Percentiles rank a stretch among this genome's conserved stretches.
Evolutionary conservation across 2,888 invertebrate species (phyloP).

Genomic region (Megamerina dolium): DNA sequence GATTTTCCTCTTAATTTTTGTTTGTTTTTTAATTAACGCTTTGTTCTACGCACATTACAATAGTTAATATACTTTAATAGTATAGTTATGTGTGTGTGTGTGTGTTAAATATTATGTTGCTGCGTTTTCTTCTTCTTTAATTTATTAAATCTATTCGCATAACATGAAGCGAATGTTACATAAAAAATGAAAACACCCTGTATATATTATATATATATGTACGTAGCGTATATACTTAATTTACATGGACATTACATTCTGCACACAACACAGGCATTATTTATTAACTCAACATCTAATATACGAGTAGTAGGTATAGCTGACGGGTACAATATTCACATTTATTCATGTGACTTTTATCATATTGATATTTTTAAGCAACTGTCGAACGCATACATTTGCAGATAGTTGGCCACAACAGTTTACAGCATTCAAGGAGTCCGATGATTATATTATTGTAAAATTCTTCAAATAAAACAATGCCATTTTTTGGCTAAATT

Average conservation of each 20-base stretch:
- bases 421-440: too few relatives aligned
- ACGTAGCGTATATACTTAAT: constrained; percentile 31
- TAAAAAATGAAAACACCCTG: constrained; percentile 13
- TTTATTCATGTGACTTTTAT: too few relatives aligned
- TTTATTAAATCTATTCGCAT: constrained; percentile 15
- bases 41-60: constrained; percentile 21
- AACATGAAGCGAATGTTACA: constrained; percentile 17
- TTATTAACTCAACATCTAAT: not conserved
- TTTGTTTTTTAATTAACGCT: not conserved
- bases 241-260: constrained; percentile 39
- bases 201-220: constrained; percentile 3
- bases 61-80: constrained; percentile 12
- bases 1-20: constrained; percentile 14
- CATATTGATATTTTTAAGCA: too few relatives aligned
- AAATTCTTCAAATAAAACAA: too few relatives aligned
- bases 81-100: constrained; percentile 10
- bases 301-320: not conserved
- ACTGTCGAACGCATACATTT: too few relatives aligned
- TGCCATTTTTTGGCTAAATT: too few relatives aligned
- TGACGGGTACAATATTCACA: not conserved
- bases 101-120: constrained; percentile 5
- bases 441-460: too few relatives aligned
- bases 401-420: too few relatives aligned
- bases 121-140: not conserved
- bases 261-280: constrained; percentile 24